These are phyloP conservation scores for Odobenus rosmarus DNA, from an alignment of 2,113 vertebrate genomes.

Conservation along the genomic window DNA sequence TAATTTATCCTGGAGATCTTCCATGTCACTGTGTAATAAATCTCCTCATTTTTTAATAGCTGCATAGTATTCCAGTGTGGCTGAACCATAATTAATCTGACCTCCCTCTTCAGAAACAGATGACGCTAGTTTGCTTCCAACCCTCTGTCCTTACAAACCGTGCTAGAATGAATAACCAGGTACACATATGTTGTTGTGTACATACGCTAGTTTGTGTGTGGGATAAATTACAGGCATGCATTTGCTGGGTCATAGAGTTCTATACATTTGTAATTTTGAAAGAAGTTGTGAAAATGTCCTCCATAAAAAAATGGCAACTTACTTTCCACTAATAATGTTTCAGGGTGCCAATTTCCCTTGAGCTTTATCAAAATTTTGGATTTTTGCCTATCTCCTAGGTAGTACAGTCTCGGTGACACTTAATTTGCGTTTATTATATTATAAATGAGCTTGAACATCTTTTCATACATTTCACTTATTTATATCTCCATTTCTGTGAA, in stretches of 20 bases:
- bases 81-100: not conserved
- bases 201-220: not conserved
- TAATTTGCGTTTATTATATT: not conserved
- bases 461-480: not conserved
- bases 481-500: conserved; percentile 1
- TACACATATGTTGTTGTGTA: not conserved
- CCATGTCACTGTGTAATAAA: not conserved
- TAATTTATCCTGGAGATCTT: not conserved
- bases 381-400: not conserved
- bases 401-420: not conserved
- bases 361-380: not conserved
- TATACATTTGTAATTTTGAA: not conserved
- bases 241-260: not conserved
- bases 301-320: not conserved
- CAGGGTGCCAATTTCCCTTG: not conserved
- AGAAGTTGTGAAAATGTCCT: not conserved
- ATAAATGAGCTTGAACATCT: not conserved
- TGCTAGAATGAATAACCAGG: not conserved
- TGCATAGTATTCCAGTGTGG: not conserved
- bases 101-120: not conserved
- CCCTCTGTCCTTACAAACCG: not conserved
- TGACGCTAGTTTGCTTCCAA: not conserved
- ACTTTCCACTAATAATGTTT: not conserved
- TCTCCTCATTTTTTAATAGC: not conserved
- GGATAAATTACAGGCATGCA: not conserved